phyloP scores from a whole-genome alignment of 2,888 invertebrate species.

The Drosophila nigricruria region DNA sequence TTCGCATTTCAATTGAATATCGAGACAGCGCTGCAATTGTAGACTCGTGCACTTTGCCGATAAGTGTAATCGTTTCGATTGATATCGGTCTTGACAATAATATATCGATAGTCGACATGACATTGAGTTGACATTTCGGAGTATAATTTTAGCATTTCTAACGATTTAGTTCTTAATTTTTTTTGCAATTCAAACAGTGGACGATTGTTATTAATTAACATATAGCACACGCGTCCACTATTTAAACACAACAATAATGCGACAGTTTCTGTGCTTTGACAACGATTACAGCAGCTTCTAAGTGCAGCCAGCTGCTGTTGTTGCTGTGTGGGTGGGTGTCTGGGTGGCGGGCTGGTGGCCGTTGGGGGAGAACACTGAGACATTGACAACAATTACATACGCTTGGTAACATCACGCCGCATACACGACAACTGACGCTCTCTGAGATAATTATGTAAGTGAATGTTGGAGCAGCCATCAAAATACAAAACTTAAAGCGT shows the following conservation, averaged over 20 bases:
- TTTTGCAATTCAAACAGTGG: slow-evolving; percentile 44
- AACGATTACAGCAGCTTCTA: slow-evolving; percentile 46
- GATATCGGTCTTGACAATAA: slow-evolving; percentile 32
- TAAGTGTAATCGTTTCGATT: slow-evolving; percentile 21
- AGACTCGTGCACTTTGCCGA: not conserved
- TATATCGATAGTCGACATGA: slow-evolving; percentile 70
- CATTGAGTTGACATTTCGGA: slow-evolving; percentile 84
- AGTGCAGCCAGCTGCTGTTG: slow-evolving; percentile 47
- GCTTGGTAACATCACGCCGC: slow-evolving; percentile 25
- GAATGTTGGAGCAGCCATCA: not conserved
- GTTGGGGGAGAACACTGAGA: slow-evolving; percentile 21
- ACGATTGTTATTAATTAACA: slow-evolving; percentile 28
- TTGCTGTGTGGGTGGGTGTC: slow-evolving; percentile 34
- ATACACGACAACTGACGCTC: slow-evolving; percentile 29
- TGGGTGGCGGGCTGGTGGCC: slow-evolving; percentile 18
- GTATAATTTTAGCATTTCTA: slow-evolving; percentile 59
- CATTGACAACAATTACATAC: slow-evolving; percentile 57
- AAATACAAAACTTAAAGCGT: slow-evolving; percentile 6
- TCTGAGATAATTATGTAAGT: slow-evolving; percentile 53
- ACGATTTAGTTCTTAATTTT: slow-evolving; percentile 49
- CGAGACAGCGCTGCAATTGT: slow-evolving; percentile 11
- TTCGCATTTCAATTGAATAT: not conserved
- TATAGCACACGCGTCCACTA: slow-evolving; percentile 11
- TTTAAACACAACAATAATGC: slow-evolving; percentile 39
- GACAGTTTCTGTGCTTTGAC: slow-evolving; percentile 22